These are phyloP conservation scores for Cartodere bifasciata DNA, from an alignment of 2,888 invertebrate species.

Conservation along the genomic window DNA sequence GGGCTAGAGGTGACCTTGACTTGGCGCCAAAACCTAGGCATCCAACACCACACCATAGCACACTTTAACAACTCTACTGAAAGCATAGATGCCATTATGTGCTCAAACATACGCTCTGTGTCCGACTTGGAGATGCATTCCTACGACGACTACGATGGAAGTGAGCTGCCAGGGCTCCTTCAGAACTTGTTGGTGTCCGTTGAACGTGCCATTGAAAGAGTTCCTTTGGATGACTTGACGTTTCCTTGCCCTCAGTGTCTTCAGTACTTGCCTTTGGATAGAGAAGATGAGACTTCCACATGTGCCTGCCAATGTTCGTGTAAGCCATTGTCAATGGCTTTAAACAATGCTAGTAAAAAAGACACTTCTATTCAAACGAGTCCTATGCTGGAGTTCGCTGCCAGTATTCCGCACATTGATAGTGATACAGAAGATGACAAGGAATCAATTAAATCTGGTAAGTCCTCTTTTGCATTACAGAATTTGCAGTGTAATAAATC, in stretches of 20 bases:
- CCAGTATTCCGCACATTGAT: slow-evolving; percentile 58
- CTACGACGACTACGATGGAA: slow-evolving; percentile 24
- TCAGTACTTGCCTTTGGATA: slow-evolving; percentile 33
- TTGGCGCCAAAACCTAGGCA: slow-evolving; percentile 27
- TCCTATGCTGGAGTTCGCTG: slow-evolving; percentile 52
- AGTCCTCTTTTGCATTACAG: slow-evolving; percentile 14
- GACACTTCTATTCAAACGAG: slow-evolving; percentile 38
- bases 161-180: slow-evolving; percentile 48
- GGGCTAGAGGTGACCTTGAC: slow-evolving; percentile 28
- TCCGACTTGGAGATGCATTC: slow-evolving; percentile 29
- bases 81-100: slow-evolving; percentile 30
- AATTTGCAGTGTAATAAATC: too few species aligned
- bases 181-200: slow-evolving; percentile 54
- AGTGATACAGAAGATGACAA: slow-evolving; percentile 53
- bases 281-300: slow-evolving; percentile 21
- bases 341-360: slow-evolving; percentile 29
- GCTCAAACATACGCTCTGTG: slow-evolving; percentile 26
- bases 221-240: slow-evolving; percentile 50
- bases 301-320: slow-evolving; percentile 34
- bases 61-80: slow-evolving; percentile 25
- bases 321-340: slow-evolving; percentile 24
- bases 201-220: slow-evolving; percentile 54
- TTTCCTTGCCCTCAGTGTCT: slow-evolving; percentile 44
- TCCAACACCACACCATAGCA: slow-evolving; percentile 29
- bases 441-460: slow-evolving; percentile 30